These are phyloP conservation scores for Ramphastos sulfuratus DNA, from an alignment of 2,113 vertebrate genomes.

Conservation along the genomic window DNA sequence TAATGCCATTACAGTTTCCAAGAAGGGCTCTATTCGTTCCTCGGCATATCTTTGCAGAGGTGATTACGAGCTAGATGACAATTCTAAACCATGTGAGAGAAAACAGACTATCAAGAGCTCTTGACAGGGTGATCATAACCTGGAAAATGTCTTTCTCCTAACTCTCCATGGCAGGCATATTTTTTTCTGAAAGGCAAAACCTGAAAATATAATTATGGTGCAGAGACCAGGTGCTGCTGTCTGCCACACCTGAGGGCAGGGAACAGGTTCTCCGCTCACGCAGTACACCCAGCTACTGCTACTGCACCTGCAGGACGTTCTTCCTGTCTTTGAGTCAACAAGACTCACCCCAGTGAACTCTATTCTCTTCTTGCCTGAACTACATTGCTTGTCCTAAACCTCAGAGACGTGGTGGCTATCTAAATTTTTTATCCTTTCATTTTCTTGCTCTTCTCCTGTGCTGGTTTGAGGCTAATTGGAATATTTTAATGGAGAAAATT, in stretches of 20 bases:
- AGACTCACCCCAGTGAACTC: not conserved
- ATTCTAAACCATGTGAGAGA: not conserved
- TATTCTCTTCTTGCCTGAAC: too few relatives aligned
- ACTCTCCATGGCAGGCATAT: rapidly evolving
- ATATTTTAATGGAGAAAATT: too few relatives aligned
- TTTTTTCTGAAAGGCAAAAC: not conserved
- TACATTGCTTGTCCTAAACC: not conserved
- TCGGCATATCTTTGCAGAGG: not conserved
- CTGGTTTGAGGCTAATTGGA: too few relatives aligned
- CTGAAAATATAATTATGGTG: not conserved
- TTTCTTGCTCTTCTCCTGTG: not conserved
- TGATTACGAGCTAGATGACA: not conserved
- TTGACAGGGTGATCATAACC: not conserved
- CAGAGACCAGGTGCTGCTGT: not conserved
- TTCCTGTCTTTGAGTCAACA: not conserved
- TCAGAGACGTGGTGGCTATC: not conserved
- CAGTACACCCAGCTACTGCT: rapidly evolving
- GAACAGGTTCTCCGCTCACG: not conserved
- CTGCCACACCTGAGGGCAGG: not conserved
- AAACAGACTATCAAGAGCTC: not conserved
- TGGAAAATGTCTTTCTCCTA: not conserved
- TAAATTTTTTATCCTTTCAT: not conserved
- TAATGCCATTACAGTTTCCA: not conserved
- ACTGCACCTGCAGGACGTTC: not conserved
- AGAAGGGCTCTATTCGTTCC: not conserved